Base-by-base conservation (phyloP, 2,888 invertebrate species). In the Stegana nigrithorax region DNA sequence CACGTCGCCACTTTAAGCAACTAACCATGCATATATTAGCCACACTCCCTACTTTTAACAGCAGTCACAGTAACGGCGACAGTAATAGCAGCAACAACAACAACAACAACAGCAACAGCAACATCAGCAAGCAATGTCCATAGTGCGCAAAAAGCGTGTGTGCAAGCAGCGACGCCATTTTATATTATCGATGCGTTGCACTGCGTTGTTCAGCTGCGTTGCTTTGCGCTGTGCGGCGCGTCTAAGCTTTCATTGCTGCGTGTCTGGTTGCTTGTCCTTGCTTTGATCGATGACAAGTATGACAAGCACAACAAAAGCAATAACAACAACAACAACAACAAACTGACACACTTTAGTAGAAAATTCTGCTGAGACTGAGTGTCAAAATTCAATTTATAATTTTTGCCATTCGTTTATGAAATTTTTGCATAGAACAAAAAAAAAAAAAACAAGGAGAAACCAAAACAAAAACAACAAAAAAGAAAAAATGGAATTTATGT, bases 381-480 rank as follows among this genome's bases (percentile, higher is more conserved):
- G 73, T 77, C 75, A 73, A 73, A 79, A 79, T 80, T 81, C 69
- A 79, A 80, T 81, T 80, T 80, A 65, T 69, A 65, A 72, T 73
- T 71, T 68, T 69, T 66, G 66, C 73, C 23, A 21, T 42, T 66
- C 64, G 73, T 65, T 62, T 65, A 71, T 67, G 64, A 71, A 17
- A 36, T 14, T 32, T 44, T 57, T 53, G 19, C 42, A 47, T 56
- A 19, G 42, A 21, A 27, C 8, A 51, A n/a, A 19, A 3, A 4
- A 4, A 2, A 8, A n/a, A 12, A 39, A 39, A 36, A 3, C 39
- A 2, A 39, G 14, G 17, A 39, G n/a, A n/a, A 39, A 39, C 39
- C n/a, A 39, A n/a, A 39, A 39, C 39, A n/a, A 39, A n/a, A 39
- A 39, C 10, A n/a, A 39, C 1, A 14, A 14, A n/a, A 39, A 39